These are phyloP conservation scores for Phoebastria nigripes DNA, from an alignment of 2,797 vertebrate genomes.

Conservation along the genomic window DNA sequence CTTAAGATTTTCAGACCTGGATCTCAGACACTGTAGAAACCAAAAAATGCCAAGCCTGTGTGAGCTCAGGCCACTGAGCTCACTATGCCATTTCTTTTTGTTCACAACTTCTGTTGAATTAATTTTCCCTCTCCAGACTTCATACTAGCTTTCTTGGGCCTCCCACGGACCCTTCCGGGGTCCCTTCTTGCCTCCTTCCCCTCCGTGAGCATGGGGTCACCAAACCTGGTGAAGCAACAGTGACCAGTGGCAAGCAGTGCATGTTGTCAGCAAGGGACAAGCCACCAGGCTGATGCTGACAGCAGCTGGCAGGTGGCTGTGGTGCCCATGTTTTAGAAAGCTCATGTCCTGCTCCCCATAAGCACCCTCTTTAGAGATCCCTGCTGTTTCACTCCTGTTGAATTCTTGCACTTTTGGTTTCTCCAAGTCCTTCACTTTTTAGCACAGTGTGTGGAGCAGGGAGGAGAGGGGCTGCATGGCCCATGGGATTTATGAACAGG, in stretches of 20 bases:
- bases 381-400: not conserved
- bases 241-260: not conserved
- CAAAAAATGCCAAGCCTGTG: not conserved
- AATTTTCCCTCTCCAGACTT: not conserved
- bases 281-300: not conserved
- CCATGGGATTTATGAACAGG: not conserved
- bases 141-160: not conserved
- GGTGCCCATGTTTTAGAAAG: not conserved
- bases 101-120: not conserved
- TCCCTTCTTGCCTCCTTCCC: not conserved
- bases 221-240: not conserved
- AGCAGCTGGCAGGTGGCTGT: not conserved
- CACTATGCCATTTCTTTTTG: not conserved
- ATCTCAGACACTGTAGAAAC: not conserved
- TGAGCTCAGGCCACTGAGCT: not conserved
- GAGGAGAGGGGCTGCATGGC: not conserved
- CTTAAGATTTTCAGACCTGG: not conserved
- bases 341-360: not conserved
- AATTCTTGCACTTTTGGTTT: not conserved
- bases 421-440: not conserved
- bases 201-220: not conserved
- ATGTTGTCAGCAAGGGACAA: not conserved
- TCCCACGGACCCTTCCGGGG: rapidly evolving
- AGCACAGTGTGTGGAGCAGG: not conserved
- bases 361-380: not conserved